Percentiles rank a stretch among this genome's conserved stretches.
These are phyloP conservation scores for Melinaea menophilus DNA, from an alignment of 2,888 invertebrate genomes.

Conservation along the genomic window DNA sequence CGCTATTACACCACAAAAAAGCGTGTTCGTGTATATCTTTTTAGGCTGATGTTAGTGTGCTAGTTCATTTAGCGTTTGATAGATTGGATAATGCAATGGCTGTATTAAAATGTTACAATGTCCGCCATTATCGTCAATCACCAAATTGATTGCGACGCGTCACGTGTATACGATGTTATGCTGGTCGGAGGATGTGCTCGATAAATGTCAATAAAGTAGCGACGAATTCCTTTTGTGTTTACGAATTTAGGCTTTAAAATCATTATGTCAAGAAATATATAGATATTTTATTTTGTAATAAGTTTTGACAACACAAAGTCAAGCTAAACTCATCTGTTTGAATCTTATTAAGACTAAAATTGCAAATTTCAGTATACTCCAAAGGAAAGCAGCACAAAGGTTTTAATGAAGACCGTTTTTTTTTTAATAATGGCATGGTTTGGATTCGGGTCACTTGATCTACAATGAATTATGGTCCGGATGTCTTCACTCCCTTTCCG, in stretches of 20 bases:
- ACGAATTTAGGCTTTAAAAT: neutral
- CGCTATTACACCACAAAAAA: too few relatives aligned
- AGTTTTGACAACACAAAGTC: too few relatives aligned
- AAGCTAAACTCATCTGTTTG: too few relatives aligned
- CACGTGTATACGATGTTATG: constrained; percentile 24
- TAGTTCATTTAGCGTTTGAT: too few relatives aligned
- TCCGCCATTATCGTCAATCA: neutral
- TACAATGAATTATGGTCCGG: constrained; percentile 19
- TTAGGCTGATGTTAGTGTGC: too few relatives aligned
- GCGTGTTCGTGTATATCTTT: too few relatives aligned
- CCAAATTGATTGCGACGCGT: constrained; percentile 12
- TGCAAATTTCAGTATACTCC: neutral
- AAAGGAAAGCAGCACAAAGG: neutral
- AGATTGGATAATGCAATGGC: too few relatives aligned
- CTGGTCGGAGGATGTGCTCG: constrained; percentile 27
- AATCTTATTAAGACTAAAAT: neutral
- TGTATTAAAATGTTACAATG: too few relatives aligned
- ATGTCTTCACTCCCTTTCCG: constrained; percentile 15
- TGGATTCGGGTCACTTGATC: constrained; percentile 8
- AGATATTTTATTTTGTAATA: too few relatives aligned
- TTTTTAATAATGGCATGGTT: neutral
- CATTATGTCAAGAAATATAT: too few relatives aligned
- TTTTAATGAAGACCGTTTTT: neutral
- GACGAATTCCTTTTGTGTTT: neutral
- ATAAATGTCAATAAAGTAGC: constrained; percentile 20